Evolutionary conservation across 2,888 invertebrate genomes (phyloP).

Genomic region (Strigamia crassipes): DNA sequence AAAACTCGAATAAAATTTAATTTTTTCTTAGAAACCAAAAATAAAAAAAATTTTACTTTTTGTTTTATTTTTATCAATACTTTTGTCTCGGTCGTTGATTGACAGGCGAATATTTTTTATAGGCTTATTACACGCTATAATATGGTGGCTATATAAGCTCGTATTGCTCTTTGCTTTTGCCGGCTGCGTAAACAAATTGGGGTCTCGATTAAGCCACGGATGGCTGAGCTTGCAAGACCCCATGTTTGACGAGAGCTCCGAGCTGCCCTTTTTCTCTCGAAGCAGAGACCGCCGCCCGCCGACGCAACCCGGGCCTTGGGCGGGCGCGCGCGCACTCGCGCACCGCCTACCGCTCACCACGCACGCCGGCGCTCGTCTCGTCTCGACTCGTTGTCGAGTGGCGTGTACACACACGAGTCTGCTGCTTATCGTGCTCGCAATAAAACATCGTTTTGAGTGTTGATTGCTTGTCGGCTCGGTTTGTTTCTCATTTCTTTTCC

Average conservation of each 20-base stretch:
- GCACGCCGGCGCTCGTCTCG: neutral
- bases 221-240: neutral
- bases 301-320: neutral
- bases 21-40: neutral
- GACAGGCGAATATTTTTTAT: constrained; percentile 10
- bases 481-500: neutral
- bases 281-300: neutral
- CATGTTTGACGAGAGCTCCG: constrained; percentile 3
- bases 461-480: neutral
- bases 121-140: constrained; percentile 10
- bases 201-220: constrained; percentile 10
- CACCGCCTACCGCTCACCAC: neutral
- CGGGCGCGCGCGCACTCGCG: neutral
- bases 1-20: too few species aligned
- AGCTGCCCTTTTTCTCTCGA: neutral
- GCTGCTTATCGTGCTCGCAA: neutral
- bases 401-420: constrained; percentile 2
- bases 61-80: neutral
- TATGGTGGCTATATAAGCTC: constrained; percentile 1
- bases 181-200: constrained; percentile 10
- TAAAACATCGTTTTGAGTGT: constrained; percentile 3
- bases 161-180: constrained; percentile 10
- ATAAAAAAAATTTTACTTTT: neutral
- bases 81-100: too few species aligned
- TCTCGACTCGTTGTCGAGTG: neutral